A percentile compares a stretch with the other conserved stretches of the same genome.
phyloP scores from a whole-genome alignment of 1,140 invertebrate species.

The Lerema accius region DNA sequence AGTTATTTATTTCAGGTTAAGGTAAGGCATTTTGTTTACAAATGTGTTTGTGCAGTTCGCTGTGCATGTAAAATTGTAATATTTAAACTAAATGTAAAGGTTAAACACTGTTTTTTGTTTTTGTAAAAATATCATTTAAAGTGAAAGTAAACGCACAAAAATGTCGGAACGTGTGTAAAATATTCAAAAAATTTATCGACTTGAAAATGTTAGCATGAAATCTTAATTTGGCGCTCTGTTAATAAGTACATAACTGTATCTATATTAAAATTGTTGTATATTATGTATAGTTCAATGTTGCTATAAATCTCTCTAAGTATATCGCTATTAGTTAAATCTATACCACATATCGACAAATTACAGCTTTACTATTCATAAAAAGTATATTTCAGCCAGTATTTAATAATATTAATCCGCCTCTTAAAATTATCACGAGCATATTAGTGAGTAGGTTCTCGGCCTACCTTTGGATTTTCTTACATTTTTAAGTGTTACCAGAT shows the following conservation, averaged over 20 bases:
- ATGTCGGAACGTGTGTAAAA: constrained; percentile 25
- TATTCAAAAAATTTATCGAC: background rate
- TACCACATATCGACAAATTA: constrained; percentile 25
- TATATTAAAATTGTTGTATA: constrained; percentile 56
- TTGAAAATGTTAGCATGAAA: constrained; percentile 1
- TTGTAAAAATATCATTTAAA: constrained; percentile 33
- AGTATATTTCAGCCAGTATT: constrained; percentile 15
- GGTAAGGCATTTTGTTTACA: constrained; percentile 68
- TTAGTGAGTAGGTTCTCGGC: constrained; percentile 10
- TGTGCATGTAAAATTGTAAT: constrained; percentile 59
- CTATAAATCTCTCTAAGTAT: constrained; percentile 27
- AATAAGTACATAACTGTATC: constrained; percentile 30
- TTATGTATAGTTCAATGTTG: constrained; percentile 57
- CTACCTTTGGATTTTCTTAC: constrained; percentile 22
- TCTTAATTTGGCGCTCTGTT: constrained; percentile 21
- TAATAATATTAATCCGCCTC: constrained; percentile 31
- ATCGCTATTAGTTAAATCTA: constrained; percentile 28
- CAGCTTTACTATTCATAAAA: constrained; percentile 27
- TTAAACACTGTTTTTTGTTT: constrained; percentile 26
- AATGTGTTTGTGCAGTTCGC: constrained; percentile 49
- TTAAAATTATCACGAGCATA: constrained; percentile 23
- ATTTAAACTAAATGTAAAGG: constrained; percentile 58
- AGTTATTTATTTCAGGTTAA: constrained; percentile 75
- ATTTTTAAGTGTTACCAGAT: constrained; percentile 17
- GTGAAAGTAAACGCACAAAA: constrained; percentile 39